A percentile compares a stretch with the other conserved stretches of the same genome.
Conservation (phyloP, 1,140 invertebrate species). For the Drosophila nikananu region DNA sequence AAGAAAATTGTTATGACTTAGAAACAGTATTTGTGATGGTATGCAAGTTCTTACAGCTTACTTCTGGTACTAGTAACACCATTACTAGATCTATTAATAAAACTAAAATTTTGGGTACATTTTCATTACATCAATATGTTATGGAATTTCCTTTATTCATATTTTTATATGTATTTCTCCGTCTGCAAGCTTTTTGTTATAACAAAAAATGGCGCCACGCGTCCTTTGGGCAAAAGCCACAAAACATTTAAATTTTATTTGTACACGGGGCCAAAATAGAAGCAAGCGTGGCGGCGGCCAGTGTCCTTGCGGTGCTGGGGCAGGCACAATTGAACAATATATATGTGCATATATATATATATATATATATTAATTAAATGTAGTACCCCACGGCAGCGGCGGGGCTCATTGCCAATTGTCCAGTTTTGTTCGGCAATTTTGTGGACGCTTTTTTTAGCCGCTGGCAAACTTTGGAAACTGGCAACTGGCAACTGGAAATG, state of each 20-base stretch:
- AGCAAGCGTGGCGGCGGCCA: slow-evolving; percentile 9
- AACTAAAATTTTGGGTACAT: no score
- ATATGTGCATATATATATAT: slow-evolving; percentile 22
- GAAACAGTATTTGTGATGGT: background rate
- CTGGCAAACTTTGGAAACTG: slow-evolving; percentile 4
- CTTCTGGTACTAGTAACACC: no score
- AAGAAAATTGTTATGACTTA: background rate
- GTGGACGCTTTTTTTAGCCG: slow-evolving; percentile 8
- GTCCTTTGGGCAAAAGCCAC: slow-evolving; percentile 73
- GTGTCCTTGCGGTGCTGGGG: slow-evolving; percentile 50
- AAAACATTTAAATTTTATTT: slow-evolving; percentile 77
- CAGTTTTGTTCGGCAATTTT: slow-evolving; percentile 41
- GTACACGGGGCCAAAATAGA: slow-evolving; percentile 46
- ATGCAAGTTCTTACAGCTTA: no score
- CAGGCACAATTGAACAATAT: slow-evolving; percentile 53
- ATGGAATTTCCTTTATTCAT: background rate
- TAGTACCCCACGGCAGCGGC: slow-evolving; percentile 46
- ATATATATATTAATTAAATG: slow-evolving; percentile 76
- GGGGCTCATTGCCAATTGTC: slow-evolving; percentile 39
- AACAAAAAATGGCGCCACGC: slow-evolving; percentile 68
- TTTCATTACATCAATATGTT: no score
- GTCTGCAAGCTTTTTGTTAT: slow-evolving; percentile 23
- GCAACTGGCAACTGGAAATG: slow-evolving; percentile 14
- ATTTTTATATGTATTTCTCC: slow-evolving; percentile 8
- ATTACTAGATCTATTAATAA: no score